Conservation (phyloP, 1,140 invertebrate genomes). For the Dreissena polymorpha region DNA sequence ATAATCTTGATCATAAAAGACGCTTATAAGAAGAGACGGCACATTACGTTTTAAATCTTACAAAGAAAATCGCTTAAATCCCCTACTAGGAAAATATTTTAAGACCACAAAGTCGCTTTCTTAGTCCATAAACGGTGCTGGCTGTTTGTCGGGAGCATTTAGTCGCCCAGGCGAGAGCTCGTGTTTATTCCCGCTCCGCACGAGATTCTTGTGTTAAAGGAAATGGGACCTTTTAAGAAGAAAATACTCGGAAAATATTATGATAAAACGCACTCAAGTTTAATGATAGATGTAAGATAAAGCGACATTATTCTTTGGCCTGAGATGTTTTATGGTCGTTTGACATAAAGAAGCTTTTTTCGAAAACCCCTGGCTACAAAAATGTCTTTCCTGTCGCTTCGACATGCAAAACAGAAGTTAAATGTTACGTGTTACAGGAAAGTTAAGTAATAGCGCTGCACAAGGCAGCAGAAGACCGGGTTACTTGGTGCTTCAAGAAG, state of each 20-base stretch:
- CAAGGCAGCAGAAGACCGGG: too few relatives aligned
- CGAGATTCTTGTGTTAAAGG: conserved; percentile 42
- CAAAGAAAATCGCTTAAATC: conserved; percentile 48
- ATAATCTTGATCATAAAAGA: too few relatives aligned
- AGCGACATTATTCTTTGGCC: conserved; percentile 18
- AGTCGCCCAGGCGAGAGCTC: conserved; percentile 9
- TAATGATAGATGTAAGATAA: conserved; percentile 46
- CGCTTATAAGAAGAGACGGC: too few relatives aligned
- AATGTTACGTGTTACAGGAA: too few relatives aligned
- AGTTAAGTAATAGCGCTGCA: too few relatives aligned
- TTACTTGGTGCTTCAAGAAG: too few relatives aligned
- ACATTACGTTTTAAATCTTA: background rate
- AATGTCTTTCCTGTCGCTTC: too few relatives aligned
- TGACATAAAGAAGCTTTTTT: conserved; percentile 24
- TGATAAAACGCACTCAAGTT: conserved; percentile 40
- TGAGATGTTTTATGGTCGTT: conserved; percentile 18
- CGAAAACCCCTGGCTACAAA: too few relatives aligned
- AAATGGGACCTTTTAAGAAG: conserved; percentile 51
- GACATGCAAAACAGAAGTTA: too few relatives aligned
- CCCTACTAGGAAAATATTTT: conserved; percentile 12
- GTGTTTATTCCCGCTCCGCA: conserved; percentile 33
- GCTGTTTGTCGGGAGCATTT: conserved; percentile 12
- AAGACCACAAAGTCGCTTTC: conserved; percentile 29
- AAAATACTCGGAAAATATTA: conserved; percentile 46
- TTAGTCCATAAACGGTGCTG: conserved; percentile 8